Base-by-base conservation (phyloP, 2,797 vertebrate genomes). In the Moxostoma hubbsi region DNA sequence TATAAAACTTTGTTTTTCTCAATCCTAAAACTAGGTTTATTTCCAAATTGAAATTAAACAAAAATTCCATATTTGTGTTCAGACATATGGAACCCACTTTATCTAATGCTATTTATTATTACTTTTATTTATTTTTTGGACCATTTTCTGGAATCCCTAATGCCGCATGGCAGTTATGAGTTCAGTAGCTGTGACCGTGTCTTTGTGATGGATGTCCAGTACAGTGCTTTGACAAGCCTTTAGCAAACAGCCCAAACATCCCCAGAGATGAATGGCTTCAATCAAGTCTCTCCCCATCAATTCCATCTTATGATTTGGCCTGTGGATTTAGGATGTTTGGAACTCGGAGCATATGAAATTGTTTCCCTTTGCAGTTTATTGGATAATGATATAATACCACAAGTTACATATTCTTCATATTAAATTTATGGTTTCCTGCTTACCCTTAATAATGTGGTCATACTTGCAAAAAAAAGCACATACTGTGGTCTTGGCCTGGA, bases 371-470 rank as follows among this genome's bases (percentile, higher is more conserved):
- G 73, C 47, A 51, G 36, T 45, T 53, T 61, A 69, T 75, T 68
- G 53, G 81, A 73, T 80, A 80, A 72, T 53, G 54, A 24, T 58
- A 63, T 76, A 68, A 80, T 68, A 75, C 76, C 84, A 79, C 72
- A 43, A 71, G 76, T 57, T 62, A 55, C 49, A 50, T 82, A 67
- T 82, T 49, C 18, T 24, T 11, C 53, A 68, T 73, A 75, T 81
- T 55, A 76, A 79, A 76, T 69, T 10, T 49, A 51, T 16, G 4
- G 49, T 50, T 50, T 24, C 61, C 47, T 78, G 49, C 66, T 79
- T 36, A 24, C 49, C 16, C 15, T n/a, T 13, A 15, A 8, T 59
- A 18, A 59, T 18, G 43, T 62, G 24, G 13, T 63, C 10, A 11
- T 16, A 43, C 8, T 36, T 5, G 6, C 1, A 18, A 16, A 16